Evolutionary conservation across 2,797 vertebrate species (phyloP).

Genomic region (Steatocranus sp.): DNA sequence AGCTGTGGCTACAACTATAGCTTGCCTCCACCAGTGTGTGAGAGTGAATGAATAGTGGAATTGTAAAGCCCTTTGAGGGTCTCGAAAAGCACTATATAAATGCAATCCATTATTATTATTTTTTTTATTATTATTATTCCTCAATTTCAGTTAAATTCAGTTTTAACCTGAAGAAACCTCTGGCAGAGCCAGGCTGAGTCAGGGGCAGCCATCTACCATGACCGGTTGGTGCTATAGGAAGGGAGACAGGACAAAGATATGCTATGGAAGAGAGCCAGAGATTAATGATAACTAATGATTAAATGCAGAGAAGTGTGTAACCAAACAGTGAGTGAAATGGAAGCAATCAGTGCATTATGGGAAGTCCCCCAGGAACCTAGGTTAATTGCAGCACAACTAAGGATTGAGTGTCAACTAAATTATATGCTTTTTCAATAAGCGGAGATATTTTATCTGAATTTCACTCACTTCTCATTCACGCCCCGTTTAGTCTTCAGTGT

Average conservation of each 20-base stretch:
- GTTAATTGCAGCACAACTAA: neutral
- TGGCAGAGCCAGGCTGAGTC: neutral
- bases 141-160: neutral
- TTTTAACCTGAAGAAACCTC: neutral
- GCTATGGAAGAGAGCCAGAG: neutral
- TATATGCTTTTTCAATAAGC: neutral
- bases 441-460: neutral
- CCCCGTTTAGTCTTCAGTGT: neutral
- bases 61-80: neutral
- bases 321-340: neutral
- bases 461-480: neutral
- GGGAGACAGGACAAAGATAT: neutral
- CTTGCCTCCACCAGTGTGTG: neutral
- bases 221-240: neutral
- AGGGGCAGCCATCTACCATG: neutral
- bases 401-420: neutral
- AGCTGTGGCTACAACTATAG: neutral
- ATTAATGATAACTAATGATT: neutral
- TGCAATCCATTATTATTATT: neutral
- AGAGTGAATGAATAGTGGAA: neutral
- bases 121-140: neutral
- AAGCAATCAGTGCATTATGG: neutral
- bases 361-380: neutral
- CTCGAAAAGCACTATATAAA: neutral
- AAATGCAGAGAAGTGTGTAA: neutral